Conservation (phyloP, 1,140 invertebrate genomes). For the Stratiolaelaps scimitus region DNA sequence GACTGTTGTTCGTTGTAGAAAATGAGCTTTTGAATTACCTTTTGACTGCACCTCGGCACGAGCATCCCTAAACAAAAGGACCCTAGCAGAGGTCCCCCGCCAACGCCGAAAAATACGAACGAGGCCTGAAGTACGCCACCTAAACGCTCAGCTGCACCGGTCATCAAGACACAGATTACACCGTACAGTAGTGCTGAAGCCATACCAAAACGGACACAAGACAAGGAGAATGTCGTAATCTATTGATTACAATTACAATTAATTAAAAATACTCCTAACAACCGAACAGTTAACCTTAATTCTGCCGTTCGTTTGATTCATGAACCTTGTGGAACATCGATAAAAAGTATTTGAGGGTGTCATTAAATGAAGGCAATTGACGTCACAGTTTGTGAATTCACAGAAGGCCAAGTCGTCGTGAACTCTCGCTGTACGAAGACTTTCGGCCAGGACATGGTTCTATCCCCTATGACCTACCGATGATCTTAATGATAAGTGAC, state of each 20-base stretch:
- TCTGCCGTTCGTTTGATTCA: too few species aligned
- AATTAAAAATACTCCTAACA: not conserved
- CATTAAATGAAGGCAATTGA: too few species aligned
- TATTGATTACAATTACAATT: not conserved
- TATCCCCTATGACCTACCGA: slow-evolving; percentile 32
- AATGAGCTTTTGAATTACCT: too few species aligned
- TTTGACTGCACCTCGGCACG: slow-evolving; percentile 50
- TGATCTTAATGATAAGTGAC: slow-evolving; percentile 33
- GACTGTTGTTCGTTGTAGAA: too few species aligned
- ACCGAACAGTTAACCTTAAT: not conserved
- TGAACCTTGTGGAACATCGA: too few species aligned
- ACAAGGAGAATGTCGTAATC: not conserved
- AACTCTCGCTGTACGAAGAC: too few species aligned
- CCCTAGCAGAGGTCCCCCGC: slow-evolving; percentile 63
- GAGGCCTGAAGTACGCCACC: slow-evolving; percentile 59
- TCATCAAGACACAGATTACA: slow-evolving; percentile 52
- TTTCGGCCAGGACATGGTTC: too few species aligned
- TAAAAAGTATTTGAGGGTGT: too few species aligned
- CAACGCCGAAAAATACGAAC: slow-evolving; percentile 61
- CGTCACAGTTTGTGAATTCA: too few species aligned
- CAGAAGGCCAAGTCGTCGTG: too few species aligned
- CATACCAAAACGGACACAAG: not conserved
- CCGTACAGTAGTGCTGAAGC: slow-evolving; percentile 54
- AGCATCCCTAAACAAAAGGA: slow-evolving; percentile 68
- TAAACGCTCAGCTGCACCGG: slow-evolving; percentile 58